Conservation (phyloP, 2,113 vertebrate species). For the Sphaerodactylus townsendi region DNA sequence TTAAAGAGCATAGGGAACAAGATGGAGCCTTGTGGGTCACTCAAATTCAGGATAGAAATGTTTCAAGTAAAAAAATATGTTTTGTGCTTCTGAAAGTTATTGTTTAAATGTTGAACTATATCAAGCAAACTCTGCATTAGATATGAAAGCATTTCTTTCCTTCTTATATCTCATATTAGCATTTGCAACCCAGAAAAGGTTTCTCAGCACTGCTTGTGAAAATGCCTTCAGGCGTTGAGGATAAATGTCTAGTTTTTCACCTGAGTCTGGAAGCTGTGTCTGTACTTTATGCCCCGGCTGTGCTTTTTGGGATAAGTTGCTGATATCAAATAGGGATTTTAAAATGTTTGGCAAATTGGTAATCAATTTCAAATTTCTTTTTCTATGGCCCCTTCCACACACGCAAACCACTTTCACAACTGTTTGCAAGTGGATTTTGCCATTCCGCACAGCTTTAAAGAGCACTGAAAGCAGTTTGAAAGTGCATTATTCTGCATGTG, state of each 20-base stretch:
- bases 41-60: too few species aligned
- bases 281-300: neutral
- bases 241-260: neutral
- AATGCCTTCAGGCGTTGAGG: neutral
- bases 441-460: too few species aligned
- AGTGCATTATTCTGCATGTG: too few species aligned
- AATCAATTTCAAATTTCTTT: neutral
- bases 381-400: too few species aligned
- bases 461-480: too few species aligned
- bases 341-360: neutral
- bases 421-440: too few species aligned
- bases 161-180: neutral
- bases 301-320: neutral
- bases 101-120: neutral
- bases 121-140: neutral
- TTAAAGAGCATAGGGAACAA: too few species aligned
- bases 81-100: neutral
- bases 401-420: too few species aligned
- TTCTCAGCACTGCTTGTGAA: neutral
- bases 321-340: neutral
- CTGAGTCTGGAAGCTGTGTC: neutral
- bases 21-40: too few species aligned
- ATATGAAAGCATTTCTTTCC: neutral
- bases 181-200: neutral
- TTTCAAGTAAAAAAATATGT: neutral